A percentile compares a stretch with the other conserved stretches of the same genome.
Conservation (phyloP, 2,888 invertebrate genomes). For the Tricholauxania praeusta region DNA sequence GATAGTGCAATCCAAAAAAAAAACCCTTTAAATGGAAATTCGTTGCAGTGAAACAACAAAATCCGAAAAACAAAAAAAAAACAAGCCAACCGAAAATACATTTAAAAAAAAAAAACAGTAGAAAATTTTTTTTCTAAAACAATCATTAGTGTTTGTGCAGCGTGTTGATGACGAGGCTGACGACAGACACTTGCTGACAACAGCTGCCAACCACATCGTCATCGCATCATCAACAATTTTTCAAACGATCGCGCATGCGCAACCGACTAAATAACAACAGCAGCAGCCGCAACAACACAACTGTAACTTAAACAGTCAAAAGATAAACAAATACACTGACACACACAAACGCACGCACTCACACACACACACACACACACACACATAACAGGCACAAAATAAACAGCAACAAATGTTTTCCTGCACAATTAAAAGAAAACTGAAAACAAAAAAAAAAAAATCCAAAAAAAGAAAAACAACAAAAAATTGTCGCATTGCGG, state of each 20-base stretch:
- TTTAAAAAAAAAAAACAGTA: too few relatives aligned
- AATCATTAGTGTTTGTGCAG: too few relatives aligned
- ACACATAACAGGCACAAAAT: constrained; percentile 20
- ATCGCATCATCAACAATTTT: constrained; percentile 49
- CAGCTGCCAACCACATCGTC: constrained; percentile 66
- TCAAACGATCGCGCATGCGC: constrained; percentile 34
- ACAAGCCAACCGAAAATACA: too few relatives aligned
- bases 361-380: neutral
- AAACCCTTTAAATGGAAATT: too few relatives aligned
- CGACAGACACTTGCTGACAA: constrained; percentile 52
- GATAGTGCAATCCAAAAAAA: too few relatives aligned
- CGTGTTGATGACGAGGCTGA: constrained; percentile 3
- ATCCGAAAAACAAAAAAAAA: too few relatives aligned
- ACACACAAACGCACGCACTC: constrained; percentile 9
- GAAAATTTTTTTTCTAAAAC: too few relatives aligned
- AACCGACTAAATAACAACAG: constrained; percentile 31
- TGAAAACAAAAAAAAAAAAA: constrained; percentile 1
- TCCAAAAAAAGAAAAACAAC: constrained; percentile 14
- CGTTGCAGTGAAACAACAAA: too few relatives aligned
- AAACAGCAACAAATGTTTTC: constrained; percentile 18
- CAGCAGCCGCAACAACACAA: constrained; percentile 3
- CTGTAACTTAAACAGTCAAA: constrained; percentile 1
- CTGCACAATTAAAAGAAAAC: constrained; percentile 12
- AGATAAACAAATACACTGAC: constrained; percentile 15
- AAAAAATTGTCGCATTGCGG: constrained; percentile 28